Conservation (phyloP, 2,888 invertebrate species). For the Mongoloraphidia duomilia region DNA sequence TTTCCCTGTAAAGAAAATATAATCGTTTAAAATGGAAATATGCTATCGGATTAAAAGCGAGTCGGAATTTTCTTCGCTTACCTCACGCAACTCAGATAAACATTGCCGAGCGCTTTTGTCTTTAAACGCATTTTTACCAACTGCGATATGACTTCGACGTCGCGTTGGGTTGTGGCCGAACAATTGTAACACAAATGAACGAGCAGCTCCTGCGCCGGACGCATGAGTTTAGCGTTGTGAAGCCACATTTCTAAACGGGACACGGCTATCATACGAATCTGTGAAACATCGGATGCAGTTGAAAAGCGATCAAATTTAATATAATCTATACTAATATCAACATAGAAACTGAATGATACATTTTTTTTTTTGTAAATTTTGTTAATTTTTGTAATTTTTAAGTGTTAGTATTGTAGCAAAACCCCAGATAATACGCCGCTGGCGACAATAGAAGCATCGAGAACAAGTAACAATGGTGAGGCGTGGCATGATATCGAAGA, state of each 20-base stretch:
- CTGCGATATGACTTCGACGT: slow-evolving; percentile 65
- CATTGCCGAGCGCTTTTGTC: slow-evolving; percentile 81
- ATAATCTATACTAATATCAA: too few relatives aligned
- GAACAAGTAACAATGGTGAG: too few relatives aligned
- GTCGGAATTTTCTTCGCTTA: slow-evolving; percentile 16
- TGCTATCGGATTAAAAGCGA: not conserved
- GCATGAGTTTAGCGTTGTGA: slow-evolving; percentile 87
- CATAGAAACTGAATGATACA: too few relatives aligned
- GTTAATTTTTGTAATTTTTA: too few relatives aligned
- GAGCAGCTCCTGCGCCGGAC: slow-evolving; percentile 81
- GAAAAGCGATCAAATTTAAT: too few relatives aligned
- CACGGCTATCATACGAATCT: slow-evolving; percentile 63
- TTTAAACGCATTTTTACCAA: slow-evolving; percentile 84
- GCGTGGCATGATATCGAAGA: too few relatives aligned
- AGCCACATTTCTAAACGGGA: slow-evolving; percentile 84
- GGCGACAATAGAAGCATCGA: too few relatives aligned
- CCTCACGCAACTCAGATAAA: slow-evolving; percentile 74
- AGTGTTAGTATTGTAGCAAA: too few relatives aligned
- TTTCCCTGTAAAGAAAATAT: slow-evolving; percentile 46
- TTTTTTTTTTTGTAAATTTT: too few relatives aligned
- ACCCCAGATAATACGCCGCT: too few relatives aligned
- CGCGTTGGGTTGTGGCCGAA: slow-evolving; percentile 47
- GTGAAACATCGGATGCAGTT: slow-evolving; percentile 11
- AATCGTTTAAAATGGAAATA: not conserved
- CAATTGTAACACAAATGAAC: slow-evolving; percentile 87